Base-by-base conservation (phyloP, 2,113 vertebrate genomes). In the Nansenia antarctica region DNA sequence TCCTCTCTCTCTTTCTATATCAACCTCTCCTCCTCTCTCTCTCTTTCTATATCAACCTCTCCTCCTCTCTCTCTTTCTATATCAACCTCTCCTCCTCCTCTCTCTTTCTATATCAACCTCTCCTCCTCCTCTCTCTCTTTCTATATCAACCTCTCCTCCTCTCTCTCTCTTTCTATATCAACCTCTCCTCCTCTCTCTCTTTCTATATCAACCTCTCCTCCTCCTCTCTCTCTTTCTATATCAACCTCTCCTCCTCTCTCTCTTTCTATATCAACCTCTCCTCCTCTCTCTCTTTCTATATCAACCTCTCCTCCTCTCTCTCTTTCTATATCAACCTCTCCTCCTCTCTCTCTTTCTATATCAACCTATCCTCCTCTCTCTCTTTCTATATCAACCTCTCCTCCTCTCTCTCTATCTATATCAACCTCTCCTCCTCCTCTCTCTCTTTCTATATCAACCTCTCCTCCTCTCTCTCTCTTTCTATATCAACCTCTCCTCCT, bases 381-480 rank as follows among this genome's bases (percentile, higher is more conserved):
- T n/a, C n/a, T n/a, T 61, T 32, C 20, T 9, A n/a, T 49, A 2
- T 49, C 14, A 65, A 58, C 27, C 6, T 67, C 18, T 37, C 30
- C 31, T 67, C 47, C 34, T 34, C 24, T 29, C 45, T 52, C 59
- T 37, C 54, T 66, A 34, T 57, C 63, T 11, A 9, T 78, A 8
- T 26, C 39, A 67, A 5, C 35, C 35, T 11, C 70, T 60, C 8
- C 3, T 7, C 35, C 78, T 32, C 45, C n/a, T 24, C 26, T 65
- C 54, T 80, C 82, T 76, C 68, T 70, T 71, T 79, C 15, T 11
- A 24, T 30, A 45, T 62, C 64, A 1, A 15, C 74, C 77, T 69
- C 35, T 62, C 79, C 75, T 65, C 15, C 76, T 71, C 66, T 76
- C 67, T 59, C 81, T 82, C 79, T 80, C 73, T 81, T 69, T n/a